These are phyloP conservation scores for Enhydra lutris DNA, from an alignment of 2,113 vertebrate species.

Conservation along the genomic window DNA sequence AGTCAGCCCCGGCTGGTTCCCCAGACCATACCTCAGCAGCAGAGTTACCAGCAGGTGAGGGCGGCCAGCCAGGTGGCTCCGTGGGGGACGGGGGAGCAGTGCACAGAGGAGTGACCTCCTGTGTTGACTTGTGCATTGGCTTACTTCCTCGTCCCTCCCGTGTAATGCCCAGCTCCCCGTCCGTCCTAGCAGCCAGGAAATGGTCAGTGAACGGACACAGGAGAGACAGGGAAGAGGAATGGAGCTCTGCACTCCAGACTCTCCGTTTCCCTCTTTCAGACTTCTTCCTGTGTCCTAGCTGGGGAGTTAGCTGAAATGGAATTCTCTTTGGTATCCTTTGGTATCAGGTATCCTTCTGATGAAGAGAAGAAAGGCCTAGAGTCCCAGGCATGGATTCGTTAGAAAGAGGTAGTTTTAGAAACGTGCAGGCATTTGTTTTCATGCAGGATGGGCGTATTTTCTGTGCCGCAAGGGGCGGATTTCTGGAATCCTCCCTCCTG, in stretches of 20 bases:
- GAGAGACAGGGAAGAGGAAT: background rate
- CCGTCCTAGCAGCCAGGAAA: rapidly evolving
- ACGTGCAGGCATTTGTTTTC: background rate
- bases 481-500: background rate
- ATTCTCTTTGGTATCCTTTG: background rate
- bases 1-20: constrained; percentile 97
- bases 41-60: constrained; percentile 95
- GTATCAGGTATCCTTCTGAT: background rate
- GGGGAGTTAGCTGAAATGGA: background rate
- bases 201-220: rapidly evolving
- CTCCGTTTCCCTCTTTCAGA: background rate
- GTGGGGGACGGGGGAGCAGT: rapidly evolving
- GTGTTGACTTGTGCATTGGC: background rate
- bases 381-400: background rate
- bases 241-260: background rate
- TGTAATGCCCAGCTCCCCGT: background rate
- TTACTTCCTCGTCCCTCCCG: background rate
- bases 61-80: rapidly evolving
- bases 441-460: background rate
- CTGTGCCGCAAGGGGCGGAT: background rate
- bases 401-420: constrained; percentile 35
- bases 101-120: rapidly evolving
- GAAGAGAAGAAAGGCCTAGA: constrained; percentile 9
- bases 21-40: constrained; percentile 96
- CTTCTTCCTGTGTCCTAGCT: background rate